phyloP scores from a whole-genome alignment of 2,113 vertebrate genomes.

The Epinephelus cyanopodus region DNA sequence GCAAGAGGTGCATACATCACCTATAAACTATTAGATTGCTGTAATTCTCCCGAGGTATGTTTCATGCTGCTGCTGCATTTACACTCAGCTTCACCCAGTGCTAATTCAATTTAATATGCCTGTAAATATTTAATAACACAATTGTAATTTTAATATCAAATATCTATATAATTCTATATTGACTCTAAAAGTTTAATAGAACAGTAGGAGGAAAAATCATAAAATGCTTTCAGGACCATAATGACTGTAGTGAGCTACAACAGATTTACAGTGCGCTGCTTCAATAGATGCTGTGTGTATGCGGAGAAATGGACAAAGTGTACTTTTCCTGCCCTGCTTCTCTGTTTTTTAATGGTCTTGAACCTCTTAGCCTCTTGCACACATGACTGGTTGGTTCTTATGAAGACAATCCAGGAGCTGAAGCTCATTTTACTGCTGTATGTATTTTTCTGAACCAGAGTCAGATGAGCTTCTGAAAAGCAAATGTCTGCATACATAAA shows the following conservation, averaged over 20 bases:
- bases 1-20: slow-evolving; percentile 7
- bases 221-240: background rate
- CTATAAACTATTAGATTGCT: background rate
- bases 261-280: background rate
- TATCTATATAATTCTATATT: background rate
- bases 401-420: background rate
- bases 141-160: background rate
- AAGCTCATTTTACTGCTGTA: background rate
- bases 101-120: background rate
- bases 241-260: background rate
- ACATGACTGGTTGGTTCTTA: background rate
- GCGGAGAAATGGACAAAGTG: background rate
- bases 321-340: background rate
- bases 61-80: background rate
- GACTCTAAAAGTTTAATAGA: background rate
- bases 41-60: background rate
- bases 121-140: background rate
- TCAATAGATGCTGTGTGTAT: background rate
- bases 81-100: background rate
- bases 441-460: background rate
- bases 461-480: background rate
- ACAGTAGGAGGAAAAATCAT: background rate
- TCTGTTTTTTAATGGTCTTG: background rate
- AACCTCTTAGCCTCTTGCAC: background rate
- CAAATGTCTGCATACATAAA: background rate